Percentiles rank a stretch among this genome's conserved stretches.
phyloP scores from a whole-genome alignment of 2,113 vertebrate species.

The Oryzias woworae region DNA sequence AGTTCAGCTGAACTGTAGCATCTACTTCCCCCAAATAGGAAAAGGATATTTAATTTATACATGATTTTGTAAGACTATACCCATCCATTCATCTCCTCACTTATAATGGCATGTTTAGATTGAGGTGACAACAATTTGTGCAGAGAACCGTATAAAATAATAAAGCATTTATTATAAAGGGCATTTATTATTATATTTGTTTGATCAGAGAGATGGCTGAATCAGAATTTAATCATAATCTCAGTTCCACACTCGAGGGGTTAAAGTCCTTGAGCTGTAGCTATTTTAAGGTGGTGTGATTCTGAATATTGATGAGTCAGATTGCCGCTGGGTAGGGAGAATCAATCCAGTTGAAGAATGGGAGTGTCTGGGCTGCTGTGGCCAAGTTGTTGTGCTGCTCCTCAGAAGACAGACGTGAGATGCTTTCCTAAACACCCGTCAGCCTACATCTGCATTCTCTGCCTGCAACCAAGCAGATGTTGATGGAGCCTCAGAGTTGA shows the following conservation, averaged over 20 bases:
- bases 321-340: slow-evolving; percentile 56
- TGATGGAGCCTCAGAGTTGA: slow-evolving; percentile 44
- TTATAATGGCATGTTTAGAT: too few relatives aligned
- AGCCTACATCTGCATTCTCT: slow-evolving; percentile 56
- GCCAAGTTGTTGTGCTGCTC: slow-evolving; percentile 61
- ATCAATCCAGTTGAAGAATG: slow-evolving; percentile 72
- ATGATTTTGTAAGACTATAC: too few relatives aligned
- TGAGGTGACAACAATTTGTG: too few relatives aligned
- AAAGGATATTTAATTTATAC: too few relatives aligned
- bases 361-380: slow-evolving; percentile 48
- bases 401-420: slow-evolving; percentile 56
- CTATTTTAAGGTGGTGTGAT: slow-evolving; percentile 53
- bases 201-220: neutral
- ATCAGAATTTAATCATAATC: slow-evolving; percentile 1
- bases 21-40: too few relatives aligned
- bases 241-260: slow-evolving; percentile 16
- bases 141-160: neutral
- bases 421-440: slow-evolving; percentile 43
- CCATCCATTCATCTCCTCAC: too few relatives aligned
- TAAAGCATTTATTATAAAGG: neutral
- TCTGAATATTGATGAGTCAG: slow-evolving; percentile 70
- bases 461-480: slow-evolving; percentile 53
- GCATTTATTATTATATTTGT: too few relatives aligned
- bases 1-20: too few relatives aligned
- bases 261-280: slow-evolving; percentile 39